Conservation (phyloP, 2,797 vertebrate genomes). For the Arrhamphus sclerolepis region DNA sequence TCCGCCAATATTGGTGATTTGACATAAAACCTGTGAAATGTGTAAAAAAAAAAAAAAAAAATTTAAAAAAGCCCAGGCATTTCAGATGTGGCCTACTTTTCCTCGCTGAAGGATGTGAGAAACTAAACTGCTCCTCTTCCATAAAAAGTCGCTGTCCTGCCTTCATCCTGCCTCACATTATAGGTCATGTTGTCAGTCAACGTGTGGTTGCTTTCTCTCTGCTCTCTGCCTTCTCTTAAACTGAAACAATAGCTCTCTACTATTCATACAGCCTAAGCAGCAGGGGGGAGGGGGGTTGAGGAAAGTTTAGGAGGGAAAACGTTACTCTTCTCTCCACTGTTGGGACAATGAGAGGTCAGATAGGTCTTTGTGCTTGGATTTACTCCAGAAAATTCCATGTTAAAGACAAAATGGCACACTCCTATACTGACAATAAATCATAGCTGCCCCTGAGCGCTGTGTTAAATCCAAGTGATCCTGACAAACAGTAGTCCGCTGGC, state of each 20-base stretch:
- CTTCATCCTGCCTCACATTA: slow-evolving; percentile 28
- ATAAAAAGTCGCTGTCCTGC: slow-evolving; percentile 11
- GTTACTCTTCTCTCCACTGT: slow-evolving; percentile 34
- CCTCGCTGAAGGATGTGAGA: slow-evolving; percentile 15
- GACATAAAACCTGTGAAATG: slow-evolving; percentile 17
- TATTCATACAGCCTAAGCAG: slow-evolving; percentile 48
- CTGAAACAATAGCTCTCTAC: slow-evolving; percentile 68
- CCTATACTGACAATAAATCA: slow-evolving; percentile 20
- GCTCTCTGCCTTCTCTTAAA: slow-evolving; percentile 58
- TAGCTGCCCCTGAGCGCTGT: background rate
- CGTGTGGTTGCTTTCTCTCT: slow-evolving; percentile 56
- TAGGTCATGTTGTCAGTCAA: slow-evolving; percentile 55
- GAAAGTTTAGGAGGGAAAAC: slow-evolving; percentile 67
- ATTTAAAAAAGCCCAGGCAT: slow-evolving; percentile 15
- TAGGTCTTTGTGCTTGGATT: slow-evolving; percentile 28
- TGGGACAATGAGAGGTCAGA: slow-evolving; percentile 51
- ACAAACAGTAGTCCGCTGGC: slow-evolving; percentile 53
- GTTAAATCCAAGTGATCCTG: slow-evolving; percentile 42
- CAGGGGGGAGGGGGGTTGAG: slow-evolving; percentile 52
- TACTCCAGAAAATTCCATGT: slow-evolving; percentile 9
- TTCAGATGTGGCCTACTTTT: slow-evolving; percentile 46
- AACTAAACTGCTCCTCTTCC: slow-evolving; percentile 1
- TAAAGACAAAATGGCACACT: slow-evolving; percentile 11
- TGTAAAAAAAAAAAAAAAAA: slow-evolving; percentile 2
- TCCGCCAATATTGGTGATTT: slow-evolving; percentile 42